Percentiles rank a stretch among this genome's conserved stretches.
These are phyloP conservation scores for Orthosia gracilis DNA, from an alignment of 2,888 invertebrate species.

Conservation along the genomic window DNA sequence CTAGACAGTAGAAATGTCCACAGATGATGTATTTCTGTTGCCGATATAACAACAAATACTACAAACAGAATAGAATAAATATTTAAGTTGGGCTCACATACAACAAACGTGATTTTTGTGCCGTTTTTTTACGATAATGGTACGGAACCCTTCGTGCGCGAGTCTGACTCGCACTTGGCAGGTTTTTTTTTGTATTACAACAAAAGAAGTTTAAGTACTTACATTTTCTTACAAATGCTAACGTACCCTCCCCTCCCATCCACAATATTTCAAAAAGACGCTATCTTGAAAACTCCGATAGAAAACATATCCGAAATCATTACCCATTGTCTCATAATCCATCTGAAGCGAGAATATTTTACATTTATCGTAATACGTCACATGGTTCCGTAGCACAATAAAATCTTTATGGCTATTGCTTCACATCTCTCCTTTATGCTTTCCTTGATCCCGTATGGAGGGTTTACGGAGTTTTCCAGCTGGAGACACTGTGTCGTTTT, in stretches of 20 bases:
- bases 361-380: conserved; percentile 79
- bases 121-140: too few relatives aligned
- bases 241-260: conserved; percentile 1
- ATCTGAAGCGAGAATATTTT: conserved; percentile 82
- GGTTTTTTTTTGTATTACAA: too few relatives aligned
- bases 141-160: too few relatives aligned
- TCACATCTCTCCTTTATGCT: conserved; percentile 80
- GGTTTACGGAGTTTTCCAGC: conserved; percentile 65
- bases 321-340: conserved; percentile 84
- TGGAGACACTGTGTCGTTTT: conserved; percentile 55
- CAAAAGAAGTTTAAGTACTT: too few relatives aligned
- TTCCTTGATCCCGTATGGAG: conserved; percentile 73
- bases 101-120: too few relatives aligned
- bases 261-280: conserved; percentile 8
- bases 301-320: conserved; percentile 71
- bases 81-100: too few relatives aligned
- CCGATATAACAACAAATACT: too few relatives aligned
- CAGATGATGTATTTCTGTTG: too few relatives aligned
- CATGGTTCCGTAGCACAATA: conserved; percentile 76
- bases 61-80: too few relatives aligned
- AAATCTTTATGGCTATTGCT: conserved; percentile 86
- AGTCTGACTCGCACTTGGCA: too few relatives aligned
- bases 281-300: conserved; percentile 44
- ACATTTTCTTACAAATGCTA: too few relatives aligned
- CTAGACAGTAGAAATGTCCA: too few relatives aligned